phyloP scores from a whole-genome alignment of 2,888 invertebrate genomes.

The Sinodicranocentrus sp. region DNA sequence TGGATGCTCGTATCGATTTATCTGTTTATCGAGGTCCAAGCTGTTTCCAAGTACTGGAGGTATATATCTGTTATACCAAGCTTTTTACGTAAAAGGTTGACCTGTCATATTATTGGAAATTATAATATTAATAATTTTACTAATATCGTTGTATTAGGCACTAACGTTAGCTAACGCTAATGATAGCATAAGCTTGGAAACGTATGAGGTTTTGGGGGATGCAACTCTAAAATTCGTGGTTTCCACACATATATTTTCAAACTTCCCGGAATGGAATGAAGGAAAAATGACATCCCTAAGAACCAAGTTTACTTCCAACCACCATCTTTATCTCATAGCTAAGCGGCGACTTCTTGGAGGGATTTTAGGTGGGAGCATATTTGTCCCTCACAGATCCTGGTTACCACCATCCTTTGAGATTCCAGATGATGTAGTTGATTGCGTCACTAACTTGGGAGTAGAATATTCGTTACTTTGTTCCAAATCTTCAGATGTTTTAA shows the following conservation, averaged over 20 bases:
- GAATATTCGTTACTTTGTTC: too few species aligned
- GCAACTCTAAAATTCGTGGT: constrained; percentile 90
- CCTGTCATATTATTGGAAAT: too few species aligned
- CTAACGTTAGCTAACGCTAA: constrained; percentile 86
- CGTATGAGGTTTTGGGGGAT: constrained; percentile 93
- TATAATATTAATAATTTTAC: too few species aligned
- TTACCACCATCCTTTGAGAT: constrained; percentile 87
- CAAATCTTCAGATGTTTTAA: too few species aligned
- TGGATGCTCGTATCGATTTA: constrained; percentile 53
- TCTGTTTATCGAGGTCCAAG: constrained; percentile 48
- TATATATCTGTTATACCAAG: background rate
- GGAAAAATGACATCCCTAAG: constrained; percentile 89
- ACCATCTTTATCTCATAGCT: constrained; percentile 90
- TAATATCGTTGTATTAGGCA: constrained; percentile 78
- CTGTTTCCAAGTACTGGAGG: constrained; percentile 67
- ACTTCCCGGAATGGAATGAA: constrained; percentile 85
- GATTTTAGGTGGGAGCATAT: constrained; percentile 79
- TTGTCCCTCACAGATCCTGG: constrained; percentile 86
- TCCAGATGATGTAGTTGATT: constrained; percentile 78
- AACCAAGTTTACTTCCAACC: constrained; percentile 87
- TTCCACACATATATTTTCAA: constrained; percentile 85
- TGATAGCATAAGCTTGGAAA: constrained; percentile 89
- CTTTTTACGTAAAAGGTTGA: too few species aligned
- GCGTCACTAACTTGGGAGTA: too few species aligned
- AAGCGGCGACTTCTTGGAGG: constrained; percentile 74